A percentile compares a stretch with the other conserved stretches of the same genome.
These are phyloP conservation scores for Augiades crinisus DNA, from an alignment of 2,888 invertebrate genomes.

Conservation along the genomic window DNA sequence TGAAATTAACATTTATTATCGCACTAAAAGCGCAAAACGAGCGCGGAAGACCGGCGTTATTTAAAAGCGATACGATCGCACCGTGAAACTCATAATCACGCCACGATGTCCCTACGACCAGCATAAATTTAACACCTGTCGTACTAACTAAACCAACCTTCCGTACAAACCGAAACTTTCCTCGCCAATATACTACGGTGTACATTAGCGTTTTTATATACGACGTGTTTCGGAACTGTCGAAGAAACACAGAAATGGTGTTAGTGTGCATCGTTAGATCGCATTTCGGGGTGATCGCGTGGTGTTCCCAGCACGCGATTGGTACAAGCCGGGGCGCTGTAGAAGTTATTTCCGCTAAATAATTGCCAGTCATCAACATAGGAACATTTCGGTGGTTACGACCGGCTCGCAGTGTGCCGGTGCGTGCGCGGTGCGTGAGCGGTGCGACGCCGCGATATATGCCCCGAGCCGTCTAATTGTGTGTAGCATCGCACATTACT, in stretches of 20 bases:
- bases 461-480: conserved; percentile 3
- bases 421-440: conserved; percentile 6
- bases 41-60: conserved; percentile 27
- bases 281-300: conserved; percentile 19
- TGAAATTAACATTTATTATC: conserved; percentile 26
- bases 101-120: conserved; percentile 37
- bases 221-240: neutral
- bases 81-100: conserved; percentile 44
- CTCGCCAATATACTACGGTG: neutral
- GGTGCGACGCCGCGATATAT: conserved; percentile 5
- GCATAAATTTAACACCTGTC: conserved; percentile 70
- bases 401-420: neutral
- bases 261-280: conserved; percentile 10
- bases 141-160: conserved; percentile 8
- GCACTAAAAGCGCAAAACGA: conserved; percentile 24
- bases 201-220: conserved; percentile 7
- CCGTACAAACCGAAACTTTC: conserved; percentile 20
- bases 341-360: conserved; percentile 32
- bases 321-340: conserved; percentile 22
- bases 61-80: conserved; percentile 48
- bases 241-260: conserved; percentile 14
- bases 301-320: conserved; percentile 9
- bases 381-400: conserved; percentile 6
- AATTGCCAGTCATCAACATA: conserved; percentile 30
- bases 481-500: conserved; percentile 18